A percentile compares a stretch with the other conserved stretches of the same genome.
Conservation (phyloP, 2,113 vertebrate species). For the Oxyura jamaicensis region DNA sequence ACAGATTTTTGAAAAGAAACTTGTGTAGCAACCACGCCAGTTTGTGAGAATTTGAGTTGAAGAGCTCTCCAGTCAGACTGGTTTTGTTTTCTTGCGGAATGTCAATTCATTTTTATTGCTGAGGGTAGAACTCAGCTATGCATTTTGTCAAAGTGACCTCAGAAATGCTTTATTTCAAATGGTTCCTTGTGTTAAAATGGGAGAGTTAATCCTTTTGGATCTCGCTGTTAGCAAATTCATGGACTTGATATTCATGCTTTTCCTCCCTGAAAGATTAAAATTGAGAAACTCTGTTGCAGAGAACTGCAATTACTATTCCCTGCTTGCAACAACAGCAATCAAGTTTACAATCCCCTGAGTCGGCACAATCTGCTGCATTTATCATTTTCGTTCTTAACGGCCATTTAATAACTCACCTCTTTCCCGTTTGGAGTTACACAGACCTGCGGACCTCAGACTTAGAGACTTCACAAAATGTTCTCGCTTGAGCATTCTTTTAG, state of each 20-base stretch:
- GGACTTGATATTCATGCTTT: slow-evolving; percentile 48
- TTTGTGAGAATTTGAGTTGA: background rate
- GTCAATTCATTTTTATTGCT: slow-evolving; percentile 35
- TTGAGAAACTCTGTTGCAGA: slow-evolving; percentile 44
- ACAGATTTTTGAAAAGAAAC: slow-evolving; percentile 24
- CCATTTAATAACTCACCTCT: background rate
- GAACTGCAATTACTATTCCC: slow-evolving; percentile 52
- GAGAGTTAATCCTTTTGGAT: slow-evolving; percentile 36
- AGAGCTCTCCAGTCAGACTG: slow-evolving; percentile 4
- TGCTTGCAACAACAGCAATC: slow-evolving; percentile 55
- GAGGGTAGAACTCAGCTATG: background rate
- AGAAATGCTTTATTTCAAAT: slow-evolving; percentile 34
- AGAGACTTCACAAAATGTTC: background rate
- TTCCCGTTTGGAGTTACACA: background rate
- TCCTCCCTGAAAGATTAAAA: slow-evolving; percentile 40
- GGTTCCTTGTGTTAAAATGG: slow-evolving; percentile 25
- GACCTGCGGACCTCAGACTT: background rate
- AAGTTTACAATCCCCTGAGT: slow-evolving; percentile 39
- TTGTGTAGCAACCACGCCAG: background rate
- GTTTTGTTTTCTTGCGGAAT: slow-evolving; percentile 12
- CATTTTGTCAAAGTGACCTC: slow-evolving; percentile 27
- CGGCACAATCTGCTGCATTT: background rate
- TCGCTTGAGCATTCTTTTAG: background rate
- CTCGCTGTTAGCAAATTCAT: slow-evolving; percentile 54
- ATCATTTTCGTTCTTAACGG: slow-evolving; percentile 52